A percentile compares a stretch with the other conserved stretches of the same genome.
phyloP scores from a whole-genome alignment of 2,888 invertebrate genomes.

The Amphipyra tragopoginis region DNA sequence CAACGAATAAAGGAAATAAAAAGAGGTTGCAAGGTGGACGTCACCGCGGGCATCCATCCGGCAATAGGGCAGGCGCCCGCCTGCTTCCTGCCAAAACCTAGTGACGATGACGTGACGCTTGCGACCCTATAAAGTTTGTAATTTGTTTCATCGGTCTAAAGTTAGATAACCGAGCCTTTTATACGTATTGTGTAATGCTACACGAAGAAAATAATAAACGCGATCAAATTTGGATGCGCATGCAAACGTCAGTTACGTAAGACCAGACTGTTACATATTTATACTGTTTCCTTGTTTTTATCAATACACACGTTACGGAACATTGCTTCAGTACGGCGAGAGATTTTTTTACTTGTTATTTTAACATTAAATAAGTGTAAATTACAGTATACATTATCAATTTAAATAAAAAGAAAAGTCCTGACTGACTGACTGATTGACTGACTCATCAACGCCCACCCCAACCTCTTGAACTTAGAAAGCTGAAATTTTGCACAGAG shows the following conservation, averaged over 20 bases:
- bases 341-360: too few relatives aligned
- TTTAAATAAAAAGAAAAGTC: too few relatives aligned
- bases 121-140: background rate
- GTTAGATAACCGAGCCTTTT: conserved; percentile 45
- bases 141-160: background rate
- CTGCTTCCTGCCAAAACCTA: background rate
- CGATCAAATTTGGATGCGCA: conserved; percentile 54
- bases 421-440: too few relatives aligned
- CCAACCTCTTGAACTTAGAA: too few relatives aligned
- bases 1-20: too few relatives aligned
- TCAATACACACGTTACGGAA: conserved; percentile 12
- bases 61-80: too few relatives aligned
- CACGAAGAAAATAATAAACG: conserved; percentile 51
- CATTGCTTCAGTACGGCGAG: background rate
- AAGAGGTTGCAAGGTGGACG: too few relatives aligned
- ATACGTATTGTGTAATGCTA: conserved; percentile 39
- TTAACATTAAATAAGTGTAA: too few relatives aligned
- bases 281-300: conserved; percentile 41
- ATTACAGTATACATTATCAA: too few relatives aligned
- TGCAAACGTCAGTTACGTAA: conserved; percentile 46
- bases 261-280: conserved; percentile 37
- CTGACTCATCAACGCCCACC: too few relatives aligned
- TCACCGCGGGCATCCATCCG: too few relatives aligned
- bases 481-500: too few relatives aligned
- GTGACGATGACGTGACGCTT: background rate